Base-by-base conservation (phyloP, 2,888 invertebrate genomes). In the Thecophora atra region DNA sequence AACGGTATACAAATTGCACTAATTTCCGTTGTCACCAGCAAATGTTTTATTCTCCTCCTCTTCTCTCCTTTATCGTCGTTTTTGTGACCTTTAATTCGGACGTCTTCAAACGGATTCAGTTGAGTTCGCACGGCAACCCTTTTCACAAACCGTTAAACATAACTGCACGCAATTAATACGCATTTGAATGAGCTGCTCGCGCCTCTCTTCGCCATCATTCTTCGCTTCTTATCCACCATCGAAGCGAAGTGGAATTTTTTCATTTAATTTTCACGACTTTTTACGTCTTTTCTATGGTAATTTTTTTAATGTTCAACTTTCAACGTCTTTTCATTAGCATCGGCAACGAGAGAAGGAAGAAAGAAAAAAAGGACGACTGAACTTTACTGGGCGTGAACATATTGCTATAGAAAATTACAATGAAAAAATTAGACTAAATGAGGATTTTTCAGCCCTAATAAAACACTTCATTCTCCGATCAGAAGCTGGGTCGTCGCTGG, bases 211-310 rank as follows among this genome's bases (percentile, higher is more conserved):
- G 19, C 44, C 60, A n/a, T n/a, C 19, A 52, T 37, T 21, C 37
- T 21, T 6, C 30, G 3, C 26, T 8, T 8, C 30, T 28, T n/a
- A n/a, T 51, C 21, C 58, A 19, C 30, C 4, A 51, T 13, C 26
- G 15, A 17, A 30, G 15, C 26, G 56, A 24, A 24, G 17, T 24
- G n/a, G 51, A 17, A 24, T 65, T 70, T 66, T 70, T 73, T 62
- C 70, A 37, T 63, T 73, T 73, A 62, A 73, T 73, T 73, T 73
- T 67, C 73, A 66, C 73, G 54, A 62, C 51, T 73, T 73, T 73
- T 73, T 73, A 73, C 73, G 73, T 70, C 70, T 73, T 73, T 73
- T 73, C 70, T 73, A 73, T 73, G 73, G 62, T 60, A 73, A 73
- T 71, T 66, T 60, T 60, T 51, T 24, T 28, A 64, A 72, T 58